phyloP scores from a whole-genome alignment of 2,797 vertebrate species.

The Dicrostonyx torquatus region DNA sequence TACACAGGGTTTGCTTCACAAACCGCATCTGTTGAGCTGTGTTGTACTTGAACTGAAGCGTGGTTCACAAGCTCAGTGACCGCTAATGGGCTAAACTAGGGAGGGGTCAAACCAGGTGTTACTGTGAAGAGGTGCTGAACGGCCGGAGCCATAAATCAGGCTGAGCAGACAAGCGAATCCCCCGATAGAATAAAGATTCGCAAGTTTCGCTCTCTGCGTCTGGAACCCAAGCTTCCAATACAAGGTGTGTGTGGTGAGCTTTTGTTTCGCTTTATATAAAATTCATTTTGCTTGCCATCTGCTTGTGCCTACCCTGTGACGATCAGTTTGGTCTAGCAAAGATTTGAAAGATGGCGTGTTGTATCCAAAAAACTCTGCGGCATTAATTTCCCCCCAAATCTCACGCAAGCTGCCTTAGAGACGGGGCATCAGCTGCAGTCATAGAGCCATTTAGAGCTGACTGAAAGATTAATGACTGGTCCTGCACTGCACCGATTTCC shows the following conservation, averaged over 20 bases:
- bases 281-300: constrained; percentile 87
- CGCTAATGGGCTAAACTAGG: constrained; percentile 73
- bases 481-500: constrained; percentile 87
- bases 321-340: constrained; percentile 82
- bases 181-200: constrained; percentile 69
- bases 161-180: constrained; percentile 81
- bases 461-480: constrained; percentile 96
- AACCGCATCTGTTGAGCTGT: constrained; percentile 59
- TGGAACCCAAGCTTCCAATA: constrained; percentile 76
- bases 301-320: constrained; percentile 82
- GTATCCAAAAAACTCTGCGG: constrained; percentile 78
- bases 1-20: constrained; percentile 66
- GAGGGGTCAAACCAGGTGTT: constrained; percentile 78
- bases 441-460: constrained; percentile 94
- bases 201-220: constrained; percentile 78
- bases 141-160: constrained; percentile 77
- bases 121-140: constrained; percentile 72
- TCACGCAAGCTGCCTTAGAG: constrained; percentile 89
- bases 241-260: constrained; percentile 67
- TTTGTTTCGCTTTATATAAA: constrained; percentile 80
- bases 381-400: constrained; percentile 85
- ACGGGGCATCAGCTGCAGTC: constrained; percentile 91
- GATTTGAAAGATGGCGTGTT: constrained; percentile 79
- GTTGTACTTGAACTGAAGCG: constrained; percentile 71
- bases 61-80: constrained; percentile 71